Percentiles rank a stretch among this genome's conserved stretches.
Evolutionary conservation across 2,888 invertebrate genomes (phyloP).

Genomic region (Rugalucina vietnamica): DNA sequence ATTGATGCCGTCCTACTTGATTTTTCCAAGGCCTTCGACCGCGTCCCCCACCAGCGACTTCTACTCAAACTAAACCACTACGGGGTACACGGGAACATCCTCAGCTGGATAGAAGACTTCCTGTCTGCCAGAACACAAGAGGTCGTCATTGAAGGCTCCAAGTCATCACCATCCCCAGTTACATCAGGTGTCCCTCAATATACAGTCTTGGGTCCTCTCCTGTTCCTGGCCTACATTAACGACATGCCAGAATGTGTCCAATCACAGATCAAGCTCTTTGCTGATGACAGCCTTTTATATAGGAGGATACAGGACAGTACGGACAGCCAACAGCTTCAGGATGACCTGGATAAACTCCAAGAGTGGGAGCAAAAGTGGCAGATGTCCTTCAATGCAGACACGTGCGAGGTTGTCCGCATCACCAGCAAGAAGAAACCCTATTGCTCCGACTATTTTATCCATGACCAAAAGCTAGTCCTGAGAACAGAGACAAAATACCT

Average conservation of each 20-base stretch:
- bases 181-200: conserved; percentile 21
- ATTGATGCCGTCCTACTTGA: conserved; percentile 51
- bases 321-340: neutral
- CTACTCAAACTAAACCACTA: conserved; percentile 44
- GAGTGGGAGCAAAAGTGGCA: conserved; percentile 13
- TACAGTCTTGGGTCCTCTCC: conserved; percentile 24
- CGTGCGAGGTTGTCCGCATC: conserved; percentile 20
- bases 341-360: conserved; percentile 21
- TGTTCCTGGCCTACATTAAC: conserved; percentile 38
- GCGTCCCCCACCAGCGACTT: conserved; percentile 40
- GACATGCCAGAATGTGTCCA: conserved; percentile 72
- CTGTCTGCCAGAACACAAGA: conserved; percentile 30
- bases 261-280: conserved; percentile 32
- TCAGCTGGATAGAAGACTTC: conserved; percentile 44
- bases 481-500: neutral
- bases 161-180: neutral
- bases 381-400: conserved; percentile 18
- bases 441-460: neutral
- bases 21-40: conserved; percentile 42
- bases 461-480: neutral
- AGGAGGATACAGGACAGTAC: neutral
- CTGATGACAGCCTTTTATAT: conserved; percentile 38
- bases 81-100: conserved; percentile 27
- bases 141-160: conserved; percentile 17
- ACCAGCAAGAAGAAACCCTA: conserved; percentile 22